These are phyloP conservation scores for Andrena marginata DNA, from an alignment of 2,888 invertebrate genomes.

Conservation along the genomic window DNA sequence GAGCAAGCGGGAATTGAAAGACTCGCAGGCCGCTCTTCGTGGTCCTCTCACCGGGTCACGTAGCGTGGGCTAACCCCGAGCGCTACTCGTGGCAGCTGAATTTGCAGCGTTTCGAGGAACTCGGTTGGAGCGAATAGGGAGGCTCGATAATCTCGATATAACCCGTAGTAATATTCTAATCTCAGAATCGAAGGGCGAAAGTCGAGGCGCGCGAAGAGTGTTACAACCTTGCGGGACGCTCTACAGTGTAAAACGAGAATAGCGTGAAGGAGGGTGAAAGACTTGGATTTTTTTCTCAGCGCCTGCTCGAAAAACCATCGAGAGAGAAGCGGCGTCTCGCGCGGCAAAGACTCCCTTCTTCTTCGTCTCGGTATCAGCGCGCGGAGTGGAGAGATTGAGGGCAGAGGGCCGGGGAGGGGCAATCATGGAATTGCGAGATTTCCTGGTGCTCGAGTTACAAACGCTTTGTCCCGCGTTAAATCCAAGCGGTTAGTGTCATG, in stretches of 20 bases:
- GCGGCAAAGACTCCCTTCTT: not conserved
- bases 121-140: no score
- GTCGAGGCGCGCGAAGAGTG: not conserved
- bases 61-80: no score
- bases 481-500: slow-evolving; percentile 78
- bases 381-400: slow-evolving; percentile 26
- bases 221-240: not conserved
- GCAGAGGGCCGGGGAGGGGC: slow-evolving; percentile 14
- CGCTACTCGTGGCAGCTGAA: no score
- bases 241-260: not conserved
- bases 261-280: slow-evolving; percentile 11
- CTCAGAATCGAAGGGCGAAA: not conserved
- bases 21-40: not conserved
- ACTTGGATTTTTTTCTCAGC: slow-evolving; percentile 60
- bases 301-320: slow-evolving; percentile 34
- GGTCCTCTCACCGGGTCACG: no score
- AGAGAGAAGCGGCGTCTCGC: not conserved
- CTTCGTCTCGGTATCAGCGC: slow-evolving; percentile 6
- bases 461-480: slow-evolving; percentile 78
- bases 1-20: not conserved
- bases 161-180: not conserved
- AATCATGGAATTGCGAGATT: slow-evolving; percentile 73
- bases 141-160: no score
- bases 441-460: slow-evolving; percentile 79
- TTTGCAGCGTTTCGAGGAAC: no score